A percentile compares a stretch with the other conserved stretches of the same genome.
These are phyloP conservation scores for Hemibagrus guttatus DNA, from an alignment of 2,797 vertebrate genomes.

Conservation along the genomic window DNA sequence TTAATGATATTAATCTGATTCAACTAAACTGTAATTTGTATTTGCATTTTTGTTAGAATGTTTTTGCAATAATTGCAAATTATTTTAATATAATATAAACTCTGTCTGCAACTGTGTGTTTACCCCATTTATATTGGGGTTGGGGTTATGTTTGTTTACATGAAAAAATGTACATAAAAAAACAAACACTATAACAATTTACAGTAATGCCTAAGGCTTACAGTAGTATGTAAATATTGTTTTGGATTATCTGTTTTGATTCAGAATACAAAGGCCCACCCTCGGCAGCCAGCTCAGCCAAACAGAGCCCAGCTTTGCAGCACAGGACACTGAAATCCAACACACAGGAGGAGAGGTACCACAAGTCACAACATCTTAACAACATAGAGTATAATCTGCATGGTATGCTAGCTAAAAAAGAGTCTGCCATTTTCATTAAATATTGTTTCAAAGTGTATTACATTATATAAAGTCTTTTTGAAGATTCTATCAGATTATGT, in stretches of 20 bases:
- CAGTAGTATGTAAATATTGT: not conserved
- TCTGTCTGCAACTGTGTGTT: not conserved
- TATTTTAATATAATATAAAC: not conserved
- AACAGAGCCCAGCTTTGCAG: conserved; percentile 92
- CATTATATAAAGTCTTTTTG: not conserved
- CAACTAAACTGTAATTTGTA: not conserved
- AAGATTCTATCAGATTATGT: not conserved
- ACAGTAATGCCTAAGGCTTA: not conserved
- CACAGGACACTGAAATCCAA: conserved; percentile 79
- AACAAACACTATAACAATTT: not conserved
- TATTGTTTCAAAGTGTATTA: not conserved
- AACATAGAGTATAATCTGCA: not conserved
- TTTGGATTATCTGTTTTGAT: conserved; percentile 48
- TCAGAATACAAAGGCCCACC: conserved; percentile 92
- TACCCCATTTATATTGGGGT: not conserved
- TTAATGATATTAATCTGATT: not conserved
- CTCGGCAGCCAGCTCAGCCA: conserved; percentile 91
- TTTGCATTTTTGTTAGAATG: not conserved
- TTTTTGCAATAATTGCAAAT: not conserved
- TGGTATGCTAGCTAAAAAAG: not conserved
- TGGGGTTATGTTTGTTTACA: not conserved
- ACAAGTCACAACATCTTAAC: not conserved
- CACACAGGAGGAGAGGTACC: conserved; percentile 83
- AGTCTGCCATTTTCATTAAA: not conserved
- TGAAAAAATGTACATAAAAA: not conserved